Evolutionary conservation across 1,140 invertebrate genomes (phyloP).

Genomic region (Eriosoma lanigerum): DNA sequence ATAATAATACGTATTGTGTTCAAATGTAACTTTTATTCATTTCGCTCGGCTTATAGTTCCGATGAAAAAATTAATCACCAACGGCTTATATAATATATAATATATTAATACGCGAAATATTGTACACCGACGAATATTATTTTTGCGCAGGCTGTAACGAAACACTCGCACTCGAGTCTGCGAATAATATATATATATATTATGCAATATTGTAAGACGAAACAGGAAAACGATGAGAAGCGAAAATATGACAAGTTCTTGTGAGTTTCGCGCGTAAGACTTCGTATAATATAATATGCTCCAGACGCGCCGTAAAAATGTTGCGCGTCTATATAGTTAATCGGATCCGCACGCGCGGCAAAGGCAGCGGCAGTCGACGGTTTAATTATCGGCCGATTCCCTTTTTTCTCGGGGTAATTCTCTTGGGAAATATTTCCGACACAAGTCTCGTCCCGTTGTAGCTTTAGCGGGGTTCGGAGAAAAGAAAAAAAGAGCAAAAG

Average conservation of each 20-base stretch:
- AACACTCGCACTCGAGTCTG: no score
- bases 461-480: neutral
- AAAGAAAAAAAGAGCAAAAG: neutral
- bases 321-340: conserved; percentile 13
- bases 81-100: no score
- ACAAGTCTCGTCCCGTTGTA: neutral
- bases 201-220: neutral
- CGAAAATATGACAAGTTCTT: neutral
- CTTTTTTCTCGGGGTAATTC: conserved; percentile 15
- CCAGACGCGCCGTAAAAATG: conserved; percentile 41
- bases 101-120: no score
- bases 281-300: no score
- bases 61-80: no score
- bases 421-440: conserved; percentile 46
- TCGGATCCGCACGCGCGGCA: conserved; percentile 37
- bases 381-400: conserved; percentile 51
- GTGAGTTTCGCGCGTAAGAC: neutral
- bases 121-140: no score
- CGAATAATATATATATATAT: no score
- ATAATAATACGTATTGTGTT: no score
- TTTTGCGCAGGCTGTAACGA: no score
- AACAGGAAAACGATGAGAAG: neutral
- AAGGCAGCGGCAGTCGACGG: neutral
- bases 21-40: no score
- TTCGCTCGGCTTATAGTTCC: no score